Base-by-base conservation (phyloP, 1,140 invertebrate genomes). In the Mya arenaria region DNA sequence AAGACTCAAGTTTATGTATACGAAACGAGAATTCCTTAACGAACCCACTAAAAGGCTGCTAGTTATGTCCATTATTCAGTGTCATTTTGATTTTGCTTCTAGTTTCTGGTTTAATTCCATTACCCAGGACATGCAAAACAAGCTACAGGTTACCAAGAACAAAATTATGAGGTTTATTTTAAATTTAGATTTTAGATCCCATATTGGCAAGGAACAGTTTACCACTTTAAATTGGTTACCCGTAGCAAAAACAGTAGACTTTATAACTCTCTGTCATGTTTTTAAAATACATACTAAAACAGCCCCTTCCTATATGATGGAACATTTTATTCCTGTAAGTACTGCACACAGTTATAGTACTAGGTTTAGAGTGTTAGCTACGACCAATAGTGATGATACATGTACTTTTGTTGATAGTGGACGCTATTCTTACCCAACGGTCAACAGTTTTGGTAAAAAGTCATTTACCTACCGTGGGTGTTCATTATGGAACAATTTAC, bases 181-280 rank as follows among this genome's bases (percentile, higher is more conserved):
- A 4, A 55, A 72, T 72, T 17, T 30, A 25, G 48, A 72, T 32
- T 19, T 5, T 15, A 52, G 48, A 48, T 52, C 68, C 10, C 68
- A 72, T 55, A 34, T 72, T 55, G 48, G 68, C 15, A 13, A 17
- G 5, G 41, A 72, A 32, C 41, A 55, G 6, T 72, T 72, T 55
- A 55, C 19, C 5, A 8, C 23, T 28, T 25, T 72, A 25, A 69
- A 69, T 25, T 69, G 66, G 66, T 69, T 69, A 44, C 66, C 66
- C 13, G 66, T 69, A 6, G 28, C 41, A 4, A 55, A 72, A 32
- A 66, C 30, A 72, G 68, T 55, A 6, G 39, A 77, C 32, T 39
- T 39, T 10, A 65, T 60, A 44, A 77, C 36, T 13, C 37, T 77
- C 5, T 65, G 73, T 48, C 73, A 56, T 73, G 69, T 73, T 15